phyloP scores from a whole-genome alignment of 2,113 vertebrate species.

The Hucho hucho region DNA sequence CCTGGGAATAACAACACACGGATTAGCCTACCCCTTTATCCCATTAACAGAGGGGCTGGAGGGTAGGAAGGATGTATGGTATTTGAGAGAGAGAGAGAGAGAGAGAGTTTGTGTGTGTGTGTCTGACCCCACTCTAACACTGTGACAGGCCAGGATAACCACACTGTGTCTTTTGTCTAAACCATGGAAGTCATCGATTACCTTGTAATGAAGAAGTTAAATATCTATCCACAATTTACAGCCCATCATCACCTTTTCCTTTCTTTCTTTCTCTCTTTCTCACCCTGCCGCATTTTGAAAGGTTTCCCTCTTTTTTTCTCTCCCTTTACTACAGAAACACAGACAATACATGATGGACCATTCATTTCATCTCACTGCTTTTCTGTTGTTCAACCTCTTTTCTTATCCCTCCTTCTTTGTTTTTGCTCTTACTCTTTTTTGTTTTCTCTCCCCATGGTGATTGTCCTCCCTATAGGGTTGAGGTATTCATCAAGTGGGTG shows the following conservation, averaged over 20 bases:
- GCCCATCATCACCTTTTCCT: not conserved
- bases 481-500: not conserved
- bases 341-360: not conserved
- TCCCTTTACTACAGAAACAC: not conserved
- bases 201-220: not conserved
- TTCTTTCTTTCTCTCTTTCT: not conserved
- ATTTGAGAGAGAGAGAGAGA: too few relatives aligned
- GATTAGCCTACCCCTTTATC: too few relatives aligned
- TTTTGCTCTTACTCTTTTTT: conserved; percentile 2
- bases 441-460: not conserved
- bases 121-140: not conserved
- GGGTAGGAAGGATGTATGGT: too few relatives aligned
- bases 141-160: not conserved
- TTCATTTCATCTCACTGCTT: not conserved
- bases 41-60: too few relatives aligned
- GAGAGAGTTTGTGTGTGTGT: too few relatives aligned
- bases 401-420: conserved; percentile 9
- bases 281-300: not conserved
- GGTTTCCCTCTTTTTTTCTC: conserved; percentile 51
- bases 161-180: not conserved
- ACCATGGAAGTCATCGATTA: not conserved
- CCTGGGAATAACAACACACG: not conserved
- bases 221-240: not conserved
- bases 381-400: not conserved
- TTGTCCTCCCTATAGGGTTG: not conserved